Percentiles rank a stretch among this genome's conserved stretches.
Evolutionary conservation across 1,140 invertebrate species (phyloP).

Genomic region (Drosophila eugracilis): DNA sequence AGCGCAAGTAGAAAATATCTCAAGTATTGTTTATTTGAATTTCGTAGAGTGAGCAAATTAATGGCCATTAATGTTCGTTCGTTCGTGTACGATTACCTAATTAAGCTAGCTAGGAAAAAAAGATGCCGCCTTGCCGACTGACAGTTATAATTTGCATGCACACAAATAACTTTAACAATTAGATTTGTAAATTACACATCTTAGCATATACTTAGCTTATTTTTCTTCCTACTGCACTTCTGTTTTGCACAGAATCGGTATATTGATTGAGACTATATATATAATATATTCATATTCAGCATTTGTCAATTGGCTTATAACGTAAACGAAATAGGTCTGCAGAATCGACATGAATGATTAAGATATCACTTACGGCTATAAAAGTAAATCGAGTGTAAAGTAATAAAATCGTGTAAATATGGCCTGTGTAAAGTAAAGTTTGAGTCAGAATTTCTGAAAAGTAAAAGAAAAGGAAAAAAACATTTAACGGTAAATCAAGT

Average conservation of each 20-base stretch:
- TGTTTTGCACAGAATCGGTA: background rate
- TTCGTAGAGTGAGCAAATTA: conserved; percentile 61
- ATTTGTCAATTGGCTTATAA: conserved; percentile 24
- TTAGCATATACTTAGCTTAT: conserved; percentile 40
- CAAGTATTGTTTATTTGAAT: conserved; percentile 34
- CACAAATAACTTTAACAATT: conserved; percentile 35
- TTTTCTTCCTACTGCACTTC: conserved; percentile 8
- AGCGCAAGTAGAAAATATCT: conserved; percentile 56
- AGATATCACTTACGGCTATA: no score
- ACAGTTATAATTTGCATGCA: conserved; percentile 14
- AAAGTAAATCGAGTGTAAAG: no score
- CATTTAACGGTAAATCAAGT: background rate
- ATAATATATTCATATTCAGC: conserved; percentile 28
- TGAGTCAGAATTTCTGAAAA: no score
- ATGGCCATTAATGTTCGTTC: conserved; percentile 15
- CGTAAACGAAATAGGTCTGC: background rate
- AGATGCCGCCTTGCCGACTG: conserved; percentile 17
- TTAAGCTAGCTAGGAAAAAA: conserved; percentile 57
- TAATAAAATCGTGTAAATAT: background rate
- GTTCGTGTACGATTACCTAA: conserved; percentile 27
- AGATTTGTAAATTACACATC: conserved; percentile 18
- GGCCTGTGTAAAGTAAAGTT: background rate
- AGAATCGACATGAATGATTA: background rate
- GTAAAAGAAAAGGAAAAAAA: background rate
- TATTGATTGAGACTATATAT: conserved; percentile 12